Evolutionary conservation across 1,140 invertebrate genomes (phyloP).

Genomic region (Trypoxylus dichotomus): DNA sequence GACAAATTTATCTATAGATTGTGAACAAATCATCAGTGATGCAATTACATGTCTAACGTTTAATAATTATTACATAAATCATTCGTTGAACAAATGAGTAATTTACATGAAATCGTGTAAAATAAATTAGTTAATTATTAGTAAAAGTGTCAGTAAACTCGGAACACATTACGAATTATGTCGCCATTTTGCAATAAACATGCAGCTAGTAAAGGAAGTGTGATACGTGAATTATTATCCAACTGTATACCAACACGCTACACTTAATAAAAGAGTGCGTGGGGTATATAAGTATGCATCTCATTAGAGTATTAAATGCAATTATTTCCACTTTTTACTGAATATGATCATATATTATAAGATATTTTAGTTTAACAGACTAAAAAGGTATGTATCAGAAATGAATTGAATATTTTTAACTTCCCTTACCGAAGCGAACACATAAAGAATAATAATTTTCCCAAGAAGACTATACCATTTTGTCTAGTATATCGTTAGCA

Average conservation of each 20-base stretch:
- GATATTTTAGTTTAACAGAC: too few relatives aligned
- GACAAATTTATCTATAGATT: not conserved
- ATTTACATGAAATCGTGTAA: conserved; percentile 15
- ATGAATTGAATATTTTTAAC: too few relatives aligned
- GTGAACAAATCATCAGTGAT: not conserved
- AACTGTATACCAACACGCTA: conserved; percentile 7
- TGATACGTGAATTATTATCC: conserved; percentile 12
- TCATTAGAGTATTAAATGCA: not conserved
- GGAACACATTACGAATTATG: conserved; percentile 8
- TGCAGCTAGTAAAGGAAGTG: not conserved
- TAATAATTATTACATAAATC: not conserved
- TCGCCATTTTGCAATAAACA: conserved; percentile 18
- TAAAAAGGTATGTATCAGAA: too few relatives aligned
- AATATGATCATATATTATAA: too few relatives aligned
- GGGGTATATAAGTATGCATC: not conserved
- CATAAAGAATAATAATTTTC: too few relatives aligned
- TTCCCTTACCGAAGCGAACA: too few relatives aligned
- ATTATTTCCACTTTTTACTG: not conserved
- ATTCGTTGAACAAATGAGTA: not conserved
- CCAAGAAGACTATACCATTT: too few relatives aligned
- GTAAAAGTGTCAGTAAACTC: conserved; percentile 18
- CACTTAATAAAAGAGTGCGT: conserved; percentile 17
- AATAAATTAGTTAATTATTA: conserved; percentile 24
- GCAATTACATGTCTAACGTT: too few relatives aligned
- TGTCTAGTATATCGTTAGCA: too few relatives aligned